These are phyloP conservation scores for Lota lota DNA, from an alignment of 2,113 vertebrate species.

Conservation along the genomic window DNA sequence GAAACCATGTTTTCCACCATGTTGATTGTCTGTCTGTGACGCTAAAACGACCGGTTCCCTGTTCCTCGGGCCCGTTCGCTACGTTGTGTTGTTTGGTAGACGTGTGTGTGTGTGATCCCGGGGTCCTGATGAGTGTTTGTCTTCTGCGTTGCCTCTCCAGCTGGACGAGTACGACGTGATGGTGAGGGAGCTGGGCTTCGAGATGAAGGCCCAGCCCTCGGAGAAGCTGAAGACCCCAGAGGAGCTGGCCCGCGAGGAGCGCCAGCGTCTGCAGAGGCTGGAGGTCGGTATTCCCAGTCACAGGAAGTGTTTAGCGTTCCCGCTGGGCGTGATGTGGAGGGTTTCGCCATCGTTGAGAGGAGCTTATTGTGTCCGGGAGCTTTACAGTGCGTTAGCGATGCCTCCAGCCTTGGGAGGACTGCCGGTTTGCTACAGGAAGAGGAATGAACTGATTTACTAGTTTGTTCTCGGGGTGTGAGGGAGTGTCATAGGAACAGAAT, in stretches of 20 bases:
- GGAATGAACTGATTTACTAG: neutral
- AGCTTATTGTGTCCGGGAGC: too few species aligned
- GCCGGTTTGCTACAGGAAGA: neutral
- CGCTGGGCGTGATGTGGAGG: too few species aligned
- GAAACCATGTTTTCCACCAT: too few species aligned
- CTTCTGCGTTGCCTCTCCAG: constrained; percentile 53
- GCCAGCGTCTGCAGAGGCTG: constrained; percentile 79
- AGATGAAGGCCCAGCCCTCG: constrained; percentile 94
- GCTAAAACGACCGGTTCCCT: too few species aligned
- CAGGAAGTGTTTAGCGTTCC: too few species aligned
- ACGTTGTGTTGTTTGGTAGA: too few species aligned
- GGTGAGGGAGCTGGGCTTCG: constrained; percentile 93
- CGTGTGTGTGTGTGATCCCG: too few species aligned
- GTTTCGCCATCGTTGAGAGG: too few species aligned
- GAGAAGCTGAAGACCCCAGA: constrained; percentile 88
- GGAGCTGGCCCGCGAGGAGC: constrained; percentile 85
- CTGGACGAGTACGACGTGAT: constrained; percentile 88
- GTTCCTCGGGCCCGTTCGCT: too few species aligned
- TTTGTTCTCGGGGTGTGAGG: too few species aligned
- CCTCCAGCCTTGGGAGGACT: neutral
- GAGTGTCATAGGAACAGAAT: too few species aligned
- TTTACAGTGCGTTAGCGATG: neutral
- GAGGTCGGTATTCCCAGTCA: constrained; percentile 73
- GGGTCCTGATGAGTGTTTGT: neutral
- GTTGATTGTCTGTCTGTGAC: too few species aligned